These are phyloP conservation scores for Gasterosteus aculeatus DNA, from an alignment of 2,113 vertebrate genomes.

Conservation along the genomic window DNA sequence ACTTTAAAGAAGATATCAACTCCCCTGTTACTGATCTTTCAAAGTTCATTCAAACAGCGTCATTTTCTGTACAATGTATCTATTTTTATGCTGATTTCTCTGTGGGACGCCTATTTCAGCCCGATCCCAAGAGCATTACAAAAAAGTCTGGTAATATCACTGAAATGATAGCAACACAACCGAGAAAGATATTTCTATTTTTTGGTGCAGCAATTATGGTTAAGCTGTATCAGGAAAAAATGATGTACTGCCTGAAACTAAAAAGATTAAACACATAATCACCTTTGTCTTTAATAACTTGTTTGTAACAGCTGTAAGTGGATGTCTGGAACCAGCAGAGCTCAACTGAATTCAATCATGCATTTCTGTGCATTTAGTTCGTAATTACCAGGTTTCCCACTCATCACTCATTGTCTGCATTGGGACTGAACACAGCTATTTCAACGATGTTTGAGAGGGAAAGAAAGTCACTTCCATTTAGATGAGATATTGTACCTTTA, in stretches of 20 bases:
- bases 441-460: not conserved
- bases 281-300: slow-evolving; percentile 14
- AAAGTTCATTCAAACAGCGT: slow-evolving; percentile 34
- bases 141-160: slow-evolving; percentile 19
- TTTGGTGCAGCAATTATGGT: slow-evolving; percentile 13
- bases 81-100: slow-evolving; percentile 51
- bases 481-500: not conserved
- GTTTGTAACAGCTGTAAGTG: slow-evolving; percentile 10
- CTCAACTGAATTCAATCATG: not conserved
- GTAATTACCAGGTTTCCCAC: not conserved
- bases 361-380: slow-evolving; percentile 7
- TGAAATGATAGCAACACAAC: slow-evolving; percentile 24
- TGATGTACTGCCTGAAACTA: slow-evolving; percentile 18
- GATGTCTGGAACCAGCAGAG: not conserved
- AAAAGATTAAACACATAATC: slow-evolving; percentile 9
- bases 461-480: not conserved
- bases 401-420: not conserved
- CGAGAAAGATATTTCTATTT: slow-evolving; percentile 10
- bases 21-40: slow-evolving; percentile 28
- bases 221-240: not conserved
- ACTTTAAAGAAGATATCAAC: slow-evolving; percentile 30
- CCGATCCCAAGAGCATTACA: slow-evolving; percentile 37
- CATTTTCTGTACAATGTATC: slow-evolving; percentile 27
- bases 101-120: slow-evolving; percentile 47
- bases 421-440: not conserved